Evolutionary conservation across 2,888 invertebrate species (phyloP).

Genomic region (Drosophila aldrichi): DNA sequence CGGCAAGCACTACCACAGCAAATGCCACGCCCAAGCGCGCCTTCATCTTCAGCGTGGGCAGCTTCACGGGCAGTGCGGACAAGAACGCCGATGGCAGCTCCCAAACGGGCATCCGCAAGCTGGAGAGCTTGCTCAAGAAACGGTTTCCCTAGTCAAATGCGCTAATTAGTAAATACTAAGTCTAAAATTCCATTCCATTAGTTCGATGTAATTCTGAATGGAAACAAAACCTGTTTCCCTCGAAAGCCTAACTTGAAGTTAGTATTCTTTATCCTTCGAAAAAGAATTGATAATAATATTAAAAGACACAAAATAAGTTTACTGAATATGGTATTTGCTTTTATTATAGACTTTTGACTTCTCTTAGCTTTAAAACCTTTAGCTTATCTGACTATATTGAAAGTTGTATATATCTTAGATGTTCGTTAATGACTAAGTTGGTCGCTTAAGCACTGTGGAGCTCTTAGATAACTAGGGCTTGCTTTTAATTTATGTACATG

Average conservation of each 20-base stretch:
- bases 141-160: constrained; percentile 83
- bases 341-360: constrained; percentile 64
- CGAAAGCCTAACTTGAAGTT: not conserved
- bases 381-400: constrained; percentile 68
- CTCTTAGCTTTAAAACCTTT: constrained; percentile 56
- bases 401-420: constrained; percentile 44
- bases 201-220: constrained; percentile 17
- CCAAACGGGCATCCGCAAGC: constrained; percentile 85
- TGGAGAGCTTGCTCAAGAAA: constrained; percentile 87
- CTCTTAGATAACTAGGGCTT: constrained; percentile 36
- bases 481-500: constrained; percentile 66
- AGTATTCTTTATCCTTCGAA: not conserved
- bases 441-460: constrained; percentile 38
- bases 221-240: constrained; percentile 1
- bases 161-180: constrained; percentile 17
- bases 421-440: constrained; percentile 65
- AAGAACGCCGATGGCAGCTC: constrained; percentile 73
- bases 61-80: constrained; percentile 80
- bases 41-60: constrained; percentile 83
- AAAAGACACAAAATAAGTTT: constrained; percentile 6
- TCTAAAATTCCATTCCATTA: constrained; percentile 65
- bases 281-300: constrained; percentile 2
- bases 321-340: constrained; percentile 34
- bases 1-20: constrained; percentile 42
- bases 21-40: constrained; percentile 82